These are phyloP conservation scores for Hippopotamyrus pictus DNA, from an alignment of 2,797 vertebrate genomes.

Conservation along the genomic window DNA sequence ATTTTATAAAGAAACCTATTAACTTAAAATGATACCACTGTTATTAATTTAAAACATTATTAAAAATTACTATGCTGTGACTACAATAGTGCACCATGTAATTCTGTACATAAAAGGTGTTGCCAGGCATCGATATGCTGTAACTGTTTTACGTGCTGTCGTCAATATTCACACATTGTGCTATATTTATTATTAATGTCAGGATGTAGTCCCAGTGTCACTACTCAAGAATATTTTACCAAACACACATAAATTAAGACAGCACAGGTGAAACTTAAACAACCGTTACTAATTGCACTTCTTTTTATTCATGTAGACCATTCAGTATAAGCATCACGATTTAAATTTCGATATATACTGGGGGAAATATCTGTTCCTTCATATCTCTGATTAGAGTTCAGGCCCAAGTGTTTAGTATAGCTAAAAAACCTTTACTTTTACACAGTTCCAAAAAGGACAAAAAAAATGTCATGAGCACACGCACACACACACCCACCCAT, in stretches of 20 bases:
- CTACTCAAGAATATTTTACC: constrained; percentile 47
- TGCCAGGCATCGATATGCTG: constrained; percentile 37
- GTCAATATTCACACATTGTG: constrained; percentile 43
- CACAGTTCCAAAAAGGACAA: constrained; percentile 51
- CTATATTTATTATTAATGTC: constrained; percentile 48
- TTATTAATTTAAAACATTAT: constrained; percentile 44
- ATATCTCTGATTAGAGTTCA: constrained; percentile 52
- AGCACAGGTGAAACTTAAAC: constrained; percentile 62
- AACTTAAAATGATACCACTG: constrained; percentile 35
- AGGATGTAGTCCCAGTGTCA: constrained; percentile 49
- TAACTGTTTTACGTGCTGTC: constrained; percentile 26
- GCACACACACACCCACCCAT: constrained; percentile 38
- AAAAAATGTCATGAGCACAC: constrained; percentile 52
- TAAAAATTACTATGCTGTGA: constrained; percentile 44
- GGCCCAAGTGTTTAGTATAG: constrained; percentile 43
- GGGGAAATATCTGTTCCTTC: constrained; percentile 40
- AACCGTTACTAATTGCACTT: constrained; percentile 74
- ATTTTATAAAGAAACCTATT: constrained; percentile 25
- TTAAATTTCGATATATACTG: constrained; percentile 38
- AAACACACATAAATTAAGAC: constrained; percentile 55
- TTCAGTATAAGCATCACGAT: constrained; percentile 54
- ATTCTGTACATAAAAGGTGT: constrained; percentile 39
- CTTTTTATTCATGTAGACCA: constrained; percentile 54
- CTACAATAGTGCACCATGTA: constrained; percentile 37
- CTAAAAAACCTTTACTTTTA: constrained; percentile 34